phyloP scores from a whole-genome alignment of 2,797 vertebrate species.

The Phataginus tricuspis region DNA sequence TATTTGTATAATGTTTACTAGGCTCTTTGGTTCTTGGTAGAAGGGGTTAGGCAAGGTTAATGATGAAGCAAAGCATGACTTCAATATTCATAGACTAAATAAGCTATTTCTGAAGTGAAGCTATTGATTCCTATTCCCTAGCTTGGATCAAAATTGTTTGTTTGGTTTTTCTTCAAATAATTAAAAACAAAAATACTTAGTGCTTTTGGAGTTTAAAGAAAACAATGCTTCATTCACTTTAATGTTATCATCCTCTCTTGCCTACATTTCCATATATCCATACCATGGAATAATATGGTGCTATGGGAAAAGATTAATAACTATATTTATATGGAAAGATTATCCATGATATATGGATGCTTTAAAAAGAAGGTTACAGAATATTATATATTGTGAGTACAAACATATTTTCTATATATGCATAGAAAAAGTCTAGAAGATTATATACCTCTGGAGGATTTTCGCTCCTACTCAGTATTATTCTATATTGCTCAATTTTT shows the following conservation, averaged over 20 bases:
- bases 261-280: neutral
- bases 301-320: neutral
- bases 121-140: neutral
- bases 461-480: neutral
- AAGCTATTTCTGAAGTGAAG: slow-evolving; percentile 23
- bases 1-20: slow-evolving; percentile 18
- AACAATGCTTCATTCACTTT: slow-evolving; percentile 26
- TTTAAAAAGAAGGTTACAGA: slow-evolving; percentile 11
- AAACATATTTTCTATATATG: neutral
- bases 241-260: neutral
- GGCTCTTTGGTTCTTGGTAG: slow-evolving; percentile 8
- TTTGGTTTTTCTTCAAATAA: neutral
- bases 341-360: neutral
- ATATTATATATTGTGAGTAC: neutral
- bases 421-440: slow-evolving; percentile 11
- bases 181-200: slow-evolving; percentile 38
- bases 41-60: slow-evolving; percentile 30
- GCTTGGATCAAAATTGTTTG: neutral
- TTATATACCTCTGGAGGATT: neutral
- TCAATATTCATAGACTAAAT: neutral
- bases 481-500: slow-evolving; percentile 9
- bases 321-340: neutral
- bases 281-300: neutral
- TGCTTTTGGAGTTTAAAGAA: slow-evolving; percentile 35
- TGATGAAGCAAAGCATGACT: neutral